Conservation (phyloP, 2,797 vertebrate species). For the Dipus sagitta region DNA sequence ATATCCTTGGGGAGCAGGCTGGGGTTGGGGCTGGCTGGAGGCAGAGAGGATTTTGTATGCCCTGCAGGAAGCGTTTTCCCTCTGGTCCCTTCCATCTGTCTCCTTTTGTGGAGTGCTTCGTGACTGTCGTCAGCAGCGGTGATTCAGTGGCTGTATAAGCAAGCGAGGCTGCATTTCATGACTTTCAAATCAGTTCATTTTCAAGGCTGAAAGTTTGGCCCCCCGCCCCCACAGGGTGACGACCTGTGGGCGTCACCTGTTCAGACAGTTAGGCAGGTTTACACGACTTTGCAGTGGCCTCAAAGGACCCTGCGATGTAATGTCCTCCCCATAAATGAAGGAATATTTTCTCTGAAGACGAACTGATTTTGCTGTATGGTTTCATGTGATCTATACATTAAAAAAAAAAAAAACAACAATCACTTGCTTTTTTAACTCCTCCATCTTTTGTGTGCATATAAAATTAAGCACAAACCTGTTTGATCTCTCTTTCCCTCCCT, state of each 20-base stretch:
- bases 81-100: background rate
- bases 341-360: conserved; percentile 70
- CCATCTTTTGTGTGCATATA: conserved; percentile 19
- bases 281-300: conserved; percentile 49
- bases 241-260: background rate
- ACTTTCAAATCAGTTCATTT: conserved; percentile 66
- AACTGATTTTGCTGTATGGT: conserved; percentile 76
- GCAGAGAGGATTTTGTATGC: background rate
- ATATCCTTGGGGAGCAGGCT: background rate
- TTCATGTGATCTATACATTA: conserved; percentile 68
- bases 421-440: conserved; percentile 63
- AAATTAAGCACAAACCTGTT: conserved; percentile 69
- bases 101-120: background rate
- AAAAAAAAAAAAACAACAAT: conserved; percentile 67
- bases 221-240: background rate
- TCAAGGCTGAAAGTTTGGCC: background rate
- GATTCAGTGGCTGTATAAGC: conserved; percentile 1
- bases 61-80: background rate
- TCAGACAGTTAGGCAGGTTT: background rate
- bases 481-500: background rate
- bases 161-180: background rate
- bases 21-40: background rate
- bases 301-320: conserved; percentile 71
- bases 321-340: conserved; percentile 74
- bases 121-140: conserved; percentile 21